These are phyloP conservation scores for Oreamnos americanus DNA, from an alignment of 2,113 vertebrate genomes.

Conservation along the genomic window DNA sequence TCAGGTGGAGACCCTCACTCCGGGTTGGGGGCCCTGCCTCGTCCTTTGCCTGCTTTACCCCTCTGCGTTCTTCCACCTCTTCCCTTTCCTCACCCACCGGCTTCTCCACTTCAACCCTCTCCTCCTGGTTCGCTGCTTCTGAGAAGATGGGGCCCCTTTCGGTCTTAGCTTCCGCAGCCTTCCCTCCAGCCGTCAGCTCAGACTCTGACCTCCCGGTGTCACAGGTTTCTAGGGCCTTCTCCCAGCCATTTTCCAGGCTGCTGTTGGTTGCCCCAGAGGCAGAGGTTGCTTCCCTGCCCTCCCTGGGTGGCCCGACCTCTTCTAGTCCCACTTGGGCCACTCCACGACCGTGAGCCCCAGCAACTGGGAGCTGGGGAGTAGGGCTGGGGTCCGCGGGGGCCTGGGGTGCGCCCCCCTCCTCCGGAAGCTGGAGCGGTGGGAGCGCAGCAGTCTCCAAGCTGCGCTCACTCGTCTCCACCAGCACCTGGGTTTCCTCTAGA, in stretches of 20 bases:
- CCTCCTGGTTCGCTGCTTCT: neutral
- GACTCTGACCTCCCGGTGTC: accelerated
- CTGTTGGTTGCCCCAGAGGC: neutral
- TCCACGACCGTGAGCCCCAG: neutral
- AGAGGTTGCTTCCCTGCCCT: neutral
- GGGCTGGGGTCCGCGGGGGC: neutral
- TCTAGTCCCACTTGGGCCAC: neutral
- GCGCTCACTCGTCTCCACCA: neutral
- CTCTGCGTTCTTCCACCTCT: neutral
- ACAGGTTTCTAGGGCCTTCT: neutral
- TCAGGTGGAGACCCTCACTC: neutral
- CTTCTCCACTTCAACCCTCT: neutral
- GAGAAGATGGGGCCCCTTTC: neutral
- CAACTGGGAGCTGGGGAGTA: neutral
- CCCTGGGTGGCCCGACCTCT: too few relatives aligned
- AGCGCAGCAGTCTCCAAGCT: neutral
- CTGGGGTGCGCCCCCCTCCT: neutral
- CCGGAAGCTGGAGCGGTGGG: neutral
- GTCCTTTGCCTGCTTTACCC: neutral
- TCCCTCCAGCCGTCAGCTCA: neutral
- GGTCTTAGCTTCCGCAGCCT: neutral
- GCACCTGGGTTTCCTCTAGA: neutral
- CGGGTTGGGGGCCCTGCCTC: neutral
- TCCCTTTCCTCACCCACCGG: neutral
- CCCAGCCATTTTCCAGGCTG: neutral